Evolutionary conservation across 2,888 invertebrate species (phyloP).

Genomic region (Abrostola tripartita): DNA sequence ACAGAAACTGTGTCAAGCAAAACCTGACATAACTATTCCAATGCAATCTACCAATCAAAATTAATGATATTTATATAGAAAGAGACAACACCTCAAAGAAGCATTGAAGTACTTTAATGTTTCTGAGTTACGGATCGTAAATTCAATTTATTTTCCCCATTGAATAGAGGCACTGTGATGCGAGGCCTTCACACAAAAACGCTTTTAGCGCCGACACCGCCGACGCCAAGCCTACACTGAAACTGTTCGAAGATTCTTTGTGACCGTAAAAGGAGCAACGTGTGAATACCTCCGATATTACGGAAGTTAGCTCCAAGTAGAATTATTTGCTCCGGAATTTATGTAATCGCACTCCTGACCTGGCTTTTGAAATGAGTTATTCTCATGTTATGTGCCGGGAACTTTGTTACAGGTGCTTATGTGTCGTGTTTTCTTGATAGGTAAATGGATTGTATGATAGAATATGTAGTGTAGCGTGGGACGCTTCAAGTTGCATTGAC

Average conservation of each 20-base stretch:
- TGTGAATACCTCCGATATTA: constrained; percentile 71
- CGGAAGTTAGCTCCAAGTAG: constrained; percentile 60
- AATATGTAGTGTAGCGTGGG: no score
- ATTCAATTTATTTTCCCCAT: constrained; percentile 74
- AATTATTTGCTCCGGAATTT: constrained; percentile 61
- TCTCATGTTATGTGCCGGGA: constrained; percentile 30
- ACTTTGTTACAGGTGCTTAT: constrained; percentile 14
- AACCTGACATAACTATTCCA: not conserved
- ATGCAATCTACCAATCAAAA: not conserved
- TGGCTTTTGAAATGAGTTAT: constrained; percentile 41
- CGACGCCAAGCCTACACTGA: constrained; percentile 53
- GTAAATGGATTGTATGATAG: constrained; percentile 10
- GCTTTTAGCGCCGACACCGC: constrained; percentile 70
- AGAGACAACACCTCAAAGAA: not conserved
- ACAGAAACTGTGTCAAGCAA: not conserved
- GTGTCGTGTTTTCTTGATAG: no score
- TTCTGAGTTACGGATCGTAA: constrained; percentile 66
- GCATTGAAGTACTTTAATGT: constrained; percentile 50
- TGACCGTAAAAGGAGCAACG: constrained; percentile 68
- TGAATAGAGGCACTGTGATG: constrained; percentile 70
- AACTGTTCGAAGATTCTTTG: constrained; percentile 73
- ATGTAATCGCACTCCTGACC: constrained; percentile 58
- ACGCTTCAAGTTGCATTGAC: no score
- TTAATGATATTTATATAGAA: not conserved
- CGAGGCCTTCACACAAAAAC: constrained; percentile 71